Base-by-base conservation (phyloP, 2,797 vertebrate genomes). In the Chloroceryle amazona region DNA sequence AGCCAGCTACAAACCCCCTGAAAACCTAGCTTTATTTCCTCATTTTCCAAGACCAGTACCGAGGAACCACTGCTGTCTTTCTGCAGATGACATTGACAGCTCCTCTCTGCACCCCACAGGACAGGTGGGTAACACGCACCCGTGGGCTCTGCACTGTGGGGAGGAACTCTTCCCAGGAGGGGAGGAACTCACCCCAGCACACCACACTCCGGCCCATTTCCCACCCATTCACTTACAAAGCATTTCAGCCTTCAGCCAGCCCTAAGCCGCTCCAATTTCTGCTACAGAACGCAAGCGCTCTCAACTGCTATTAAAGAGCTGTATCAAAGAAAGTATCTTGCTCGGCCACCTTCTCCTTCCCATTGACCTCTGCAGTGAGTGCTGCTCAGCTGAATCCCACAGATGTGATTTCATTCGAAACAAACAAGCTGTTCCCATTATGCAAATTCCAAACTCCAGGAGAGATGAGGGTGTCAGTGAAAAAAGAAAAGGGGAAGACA, bases 301-400 rank as follows among this genome's bases (percentile, higher is more conserved):
- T 51, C 46, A 55, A 3, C 17, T 33, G 22, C 39, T 41, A 29
- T 0, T 8, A 15, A 60, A 80, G 60, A 78, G 44, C 55, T 19
- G 7, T 6, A 25, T 1, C 21, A 44, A 42, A 54, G 10, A 11
- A 63, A 33, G 46, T 1, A 13, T 22, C 51, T 26, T 49, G 63
- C 70, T 65, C 31, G 1, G 1, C 16, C 73, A 55, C 54, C n/a
- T 28, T 49, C 74, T 83, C 57, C 52, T 23, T 44, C 72, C 44
- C 33, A 7, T 1, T 7, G 14, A 54, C 66, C 49, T 25, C 15
- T 18, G 42, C 7, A 6, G 3, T 1, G 0, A 65, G 49, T 1
- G 28, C 28, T 0, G 1, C 46, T 35, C 74, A 39, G 62, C 49
- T 29, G 25, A 52, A 68, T 17, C 60, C 70, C 65, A 33, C 0